Conservation (phyloP, 2,888 invertebrate genomes). For the Temnothorax rugatulus region DNA sequence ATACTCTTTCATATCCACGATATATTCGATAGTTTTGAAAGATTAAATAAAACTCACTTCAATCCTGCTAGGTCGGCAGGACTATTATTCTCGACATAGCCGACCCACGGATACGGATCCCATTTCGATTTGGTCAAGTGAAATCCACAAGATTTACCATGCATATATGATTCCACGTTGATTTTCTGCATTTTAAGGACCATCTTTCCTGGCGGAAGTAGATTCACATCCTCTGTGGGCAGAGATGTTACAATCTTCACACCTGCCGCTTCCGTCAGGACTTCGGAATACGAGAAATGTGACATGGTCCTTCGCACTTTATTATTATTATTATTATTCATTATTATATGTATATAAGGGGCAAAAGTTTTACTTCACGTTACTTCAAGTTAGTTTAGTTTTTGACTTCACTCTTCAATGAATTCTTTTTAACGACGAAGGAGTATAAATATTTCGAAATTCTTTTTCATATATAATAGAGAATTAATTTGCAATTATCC, state of each 20-base stretch:
- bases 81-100: conserved; percentile 89
- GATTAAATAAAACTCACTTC: conserved; percentile 79
- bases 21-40: not conserved
- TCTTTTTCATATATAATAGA: not conserved
- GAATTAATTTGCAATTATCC: conserved; percentile 18
- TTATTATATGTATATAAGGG: not conserved
- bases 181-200: conserved; percentile 56
- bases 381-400: not conserved
- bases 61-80: conserved; percentile 90
- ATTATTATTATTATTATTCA: not conserved
- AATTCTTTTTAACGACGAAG: not conserved
- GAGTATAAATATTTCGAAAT: not conserved
- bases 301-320: conserved; percentile 47
- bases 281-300: conserved; percentile 58
- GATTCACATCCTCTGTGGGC: conserved; percentile 47
- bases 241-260: conserved; percentile 75
- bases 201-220: conserved; percentile 55
- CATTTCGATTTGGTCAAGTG: conserved; percentile 92
- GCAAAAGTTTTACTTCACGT: not conserved
- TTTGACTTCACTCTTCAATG: not conserved
- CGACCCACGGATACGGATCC: conserved; percentile 95
- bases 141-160: conserved; percentile 89
- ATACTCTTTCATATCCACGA: not conserved
- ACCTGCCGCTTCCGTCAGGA: conserved; percentile 74
- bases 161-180: conserved; percentile 22